Evolutionary conservation across 1,140 invertebrate genomes (phyloP).

Genomic region (Leptinotarsa lineolata): DNA sequence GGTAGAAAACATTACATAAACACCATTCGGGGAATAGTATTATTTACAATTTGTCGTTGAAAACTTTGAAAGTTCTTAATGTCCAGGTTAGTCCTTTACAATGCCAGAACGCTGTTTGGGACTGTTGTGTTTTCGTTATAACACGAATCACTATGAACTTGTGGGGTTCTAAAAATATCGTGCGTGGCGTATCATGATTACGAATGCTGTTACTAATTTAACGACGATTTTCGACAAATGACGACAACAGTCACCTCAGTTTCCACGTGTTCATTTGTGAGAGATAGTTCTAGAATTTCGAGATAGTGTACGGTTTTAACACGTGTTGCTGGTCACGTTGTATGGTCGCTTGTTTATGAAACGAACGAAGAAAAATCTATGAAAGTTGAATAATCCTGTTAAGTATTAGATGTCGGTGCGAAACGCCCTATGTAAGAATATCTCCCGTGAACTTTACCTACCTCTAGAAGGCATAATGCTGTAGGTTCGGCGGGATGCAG

Average conservation of each 20-base stretch:
- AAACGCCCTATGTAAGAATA: neutral
- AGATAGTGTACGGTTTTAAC: slow-evolving; percentile 23
- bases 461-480: neutral
- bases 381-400: slow-evolving; percentile 17
- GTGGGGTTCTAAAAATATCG: slow-evolving; percentile 19
- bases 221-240: slow-evolving; percentile 14
- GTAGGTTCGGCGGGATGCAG: slow-evolving; percentile 22
- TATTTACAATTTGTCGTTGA: neutral
- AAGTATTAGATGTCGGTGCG: neutral
- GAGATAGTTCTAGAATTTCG: neutral
- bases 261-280: slow-evolving; percentile 4
- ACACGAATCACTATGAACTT: slow-evolving; percentile 13
- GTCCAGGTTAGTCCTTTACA: neutral
- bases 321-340: slow-evolving; percentile 41
- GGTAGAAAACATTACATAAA: slow-evolving; percentile 9
- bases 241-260: slow-evolving; percentile 9
- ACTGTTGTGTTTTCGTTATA: slow-evolving; percentile 1
- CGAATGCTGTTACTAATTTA: slow-evolving; percentile 13
- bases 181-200: slow-evolving; percentile 19
- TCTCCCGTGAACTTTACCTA: neutral
- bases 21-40: neutral
- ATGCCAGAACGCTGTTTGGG: neutral
- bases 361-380: neutral
- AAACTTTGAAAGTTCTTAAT: neutral
- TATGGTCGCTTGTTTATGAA: slow-evolving; percentile 20